Evolutionary conservation across 2,888 invertebrate genomes (phyloP), one percentile per base, ranked within the genome.

Genomic region (Synergus umbraculus): DNA sequence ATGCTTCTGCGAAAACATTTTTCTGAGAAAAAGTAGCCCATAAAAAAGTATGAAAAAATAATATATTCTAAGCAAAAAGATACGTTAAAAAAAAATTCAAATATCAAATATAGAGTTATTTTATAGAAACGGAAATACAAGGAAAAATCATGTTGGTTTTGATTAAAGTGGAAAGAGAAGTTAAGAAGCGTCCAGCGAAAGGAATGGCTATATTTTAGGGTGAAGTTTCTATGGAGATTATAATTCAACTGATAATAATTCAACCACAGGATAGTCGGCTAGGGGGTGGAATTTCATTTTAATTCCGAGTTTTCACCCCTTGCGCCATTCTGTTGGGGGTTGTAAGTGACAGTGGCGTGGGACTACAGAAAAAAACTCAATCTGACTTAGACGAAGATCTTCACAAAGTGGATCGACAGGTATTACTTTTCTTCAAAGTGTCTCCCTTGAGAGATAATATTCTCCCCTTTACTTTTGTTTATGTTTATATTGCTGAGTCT

Each of bases 301-400:
- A 86, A 86, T 88, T 87, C 83, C 78, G 54, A 81, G 66, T 81
- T 79, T 79, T 79, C 83, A 73, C 81, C 83, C 84, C 79, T 64
- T 78, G 44, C 64, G 65, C 60, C 63, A 66, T 63, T 76, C 79
- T 76, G 82, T 83, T 82, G 66, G 83, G 83, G 85, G 83, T 85
- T 87, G 87, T 84, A 86, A 88, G 86, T 88, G 89, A 89, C 88
- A 89, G 83, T 87, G 88, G 88, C 86, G 86, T 67, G 85, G 85
- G 79, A 83, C 77, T 67, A 65, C 78, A 80, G 81, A 81, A 83
- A 84, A 84, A 83, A 82, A 73, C 54, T 73, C 73, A 54, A 83
- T 85, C 81, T 83, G 78, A 60, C 78, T 58, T 65, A 66, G 58
- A 65, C 76, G 78, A 69, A 37, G 78, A 66, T 29, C 78, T 76